A percentile compares a stretch with the other conserved stretches of the same genome.
These are phyloP conservation scores for Sebastes kiyomatsui DNA, from an alignment of 2,797 vertebrate species.

Conservation along the genomic window DNA sequence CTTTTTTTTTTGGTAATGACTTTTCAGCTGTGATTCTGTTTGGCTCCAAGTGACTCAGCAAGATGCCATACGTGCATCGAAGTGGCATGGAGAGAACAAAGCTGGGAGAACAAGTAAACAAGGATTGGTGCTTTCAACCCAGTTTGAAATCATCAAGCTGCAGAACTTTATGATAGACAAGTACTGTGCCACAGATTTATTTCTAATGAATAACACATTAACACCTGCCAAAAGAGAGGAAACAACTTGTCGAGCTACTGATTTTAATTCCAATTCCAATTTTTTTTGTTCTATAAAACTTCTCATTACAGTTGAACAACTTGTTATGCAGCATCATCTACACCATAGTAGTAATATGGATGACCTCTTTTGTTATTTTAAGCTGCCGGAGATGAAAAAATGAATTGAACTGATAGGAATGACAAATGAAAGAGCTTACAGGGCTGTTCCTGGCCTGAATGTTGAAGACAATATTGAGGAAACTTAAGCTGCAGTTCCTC, in stretches of 20 bases:
- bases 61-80: constrained; percentile 30
- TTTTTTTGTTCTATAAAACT: neutral
- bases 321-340: neutral
- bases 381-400: neutral
- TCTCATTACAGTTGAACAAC: neutral
- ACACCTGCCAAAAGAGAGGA: neutral
- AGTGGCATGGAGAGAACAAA: constrained; percentile 16
- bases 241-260: neutral
- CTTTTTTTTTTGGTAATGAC: constrained; percentile 52
- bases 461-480: neutral
- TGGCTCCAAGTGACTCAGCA: constrained; percentile 44
- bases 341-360: neutral
- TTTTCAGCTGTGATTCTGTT: constrained; percentile 52
- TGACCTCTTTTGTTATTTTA: neutral
- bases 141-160: constrained; percentile 17
- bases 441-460: neutral
- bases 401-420: neutral
- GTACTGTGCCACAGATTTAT: neutral
- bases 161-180: neutral
- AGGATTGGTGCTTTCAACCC: constrained; percentile 1
- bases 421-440: neutral
- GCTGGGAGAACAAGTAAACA: constrained; percentile 28
- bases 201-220: neutral
- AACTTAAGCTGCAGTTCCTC: neutral
- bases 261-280: neutral